Evolutionary conservation across 2,797 vertebrate species (phyloP).

Genomic region (Epinephelus malabaricus): DNA sequence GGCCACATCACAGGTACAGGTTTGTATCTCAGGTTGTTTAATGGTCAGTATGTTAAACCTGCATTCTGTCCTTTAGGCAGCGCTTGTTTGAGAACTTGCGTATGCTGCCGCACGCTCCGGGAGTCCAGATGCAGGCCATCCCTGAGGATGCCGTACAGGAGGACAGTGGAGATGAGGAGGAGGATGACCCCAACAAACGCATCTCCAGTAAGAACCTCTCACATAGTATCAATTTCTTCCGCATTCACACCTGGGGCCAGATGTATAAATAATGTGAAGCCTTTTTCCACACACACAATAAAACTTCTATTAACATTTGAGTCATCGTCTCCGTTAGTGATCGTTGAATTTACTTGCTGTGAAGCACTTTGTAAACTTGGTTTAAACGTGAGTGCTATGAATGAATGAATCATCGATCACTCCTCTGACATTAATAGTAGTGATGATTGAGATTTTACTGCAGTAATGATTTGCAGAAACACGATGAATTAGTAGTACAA

Average conservation of each 20-base stretch:
- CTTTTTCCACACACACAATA: too few relatives aligned
- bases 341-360: background rate
- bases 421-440: background rate
- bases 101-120: conserved; percentile 96
- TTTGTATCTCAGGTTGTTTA: background rate
- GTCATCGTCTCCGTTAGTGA: background rate
- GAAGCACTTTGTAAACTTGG: background rate
- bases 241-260: background rate
- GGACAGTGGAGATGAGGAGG: conserved; percentile 96
- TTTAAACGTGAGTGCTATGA: background rate
- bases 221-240: background rate
- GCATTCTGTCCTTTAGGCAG: conserved; percentile 79
- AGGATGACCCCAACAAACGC: conserved; percentile 94
- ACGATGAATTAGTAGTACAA: background rate
- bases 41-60: background rate
- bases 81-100: conserved; percentile 97
- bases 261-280: too few relatives aligned
- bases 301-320: too few relatives aligned
- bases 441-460: background rate
- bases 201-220: conserved; percentile 90
- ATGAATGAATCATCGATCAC: background rate
- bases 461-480: background rate
- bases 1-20: background rate
- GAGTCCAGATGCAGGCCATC: conserved; percentile 98
- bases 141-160: conserved; percentile 96